phyloP scores from a whole-genome alignment of 2,888 invertebrate genomes.

The Mystacides longicornis region DNA sequence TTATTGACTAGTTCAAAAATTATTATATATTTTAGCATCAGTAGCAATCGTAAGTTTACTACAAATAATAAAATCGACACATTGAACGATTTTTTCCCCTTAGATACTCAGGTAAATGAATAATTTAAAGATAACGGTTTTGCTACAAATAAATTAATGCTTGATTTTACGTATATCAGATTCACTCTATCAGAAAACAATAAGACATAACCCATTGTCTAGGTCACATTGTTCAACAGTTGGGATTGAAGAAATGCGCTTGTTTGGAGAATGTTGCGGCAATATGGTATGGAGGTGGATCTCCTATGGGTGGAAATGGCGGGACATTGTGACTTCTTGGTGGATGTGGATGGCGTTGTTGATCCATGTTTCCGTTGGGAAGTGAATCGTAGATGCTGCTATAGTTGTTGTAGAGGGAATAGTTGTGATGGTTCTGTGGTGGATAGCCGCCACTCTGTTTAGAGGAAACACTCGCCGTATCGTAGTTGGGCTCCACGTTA shows the following conservation, averaged over 20 bases:
- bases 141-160: no score
- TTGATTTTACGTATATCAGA: no score
- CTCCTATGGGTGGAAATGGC: constrained; percentile 28
- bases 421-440: constrained; percentile 8
- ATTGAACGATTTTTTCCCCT: no score
- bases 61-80: no score
- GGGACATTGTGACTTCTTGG: constrained; percentile 12
- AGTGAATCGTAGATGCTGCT: constrained; percentile 45
- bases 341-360: constrained; percentile 30
- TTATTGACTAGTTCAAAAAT: no score
- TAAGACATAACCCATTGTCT: no score
- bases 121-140: no score
- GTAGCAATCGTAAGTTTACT: no score
- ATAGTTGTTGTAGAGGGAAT: constrained; percentile 41
- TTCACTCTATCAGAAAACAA: no score
- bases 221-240: no score
- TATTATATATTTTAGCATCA: no score
- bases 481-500: constrained; percentile 14
- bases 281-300: constrained; percentile 78
- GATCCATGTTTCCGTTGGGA: constrained; percentile 37
- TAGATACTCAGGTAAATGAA: no score
- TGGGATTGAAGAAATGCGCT: constrained; percentile 53
- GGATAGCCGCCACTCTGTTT: constrained; percentile 14
- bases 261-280: constrained; percentile 78
- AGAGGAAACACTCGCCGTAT: constrained; percentile 20